These are phyloP conservation scores for Cataglyphis altisquamis DNA, from an alignment of 2,888 invertebrate genomes.

Conservation along the genomic window DNA sequence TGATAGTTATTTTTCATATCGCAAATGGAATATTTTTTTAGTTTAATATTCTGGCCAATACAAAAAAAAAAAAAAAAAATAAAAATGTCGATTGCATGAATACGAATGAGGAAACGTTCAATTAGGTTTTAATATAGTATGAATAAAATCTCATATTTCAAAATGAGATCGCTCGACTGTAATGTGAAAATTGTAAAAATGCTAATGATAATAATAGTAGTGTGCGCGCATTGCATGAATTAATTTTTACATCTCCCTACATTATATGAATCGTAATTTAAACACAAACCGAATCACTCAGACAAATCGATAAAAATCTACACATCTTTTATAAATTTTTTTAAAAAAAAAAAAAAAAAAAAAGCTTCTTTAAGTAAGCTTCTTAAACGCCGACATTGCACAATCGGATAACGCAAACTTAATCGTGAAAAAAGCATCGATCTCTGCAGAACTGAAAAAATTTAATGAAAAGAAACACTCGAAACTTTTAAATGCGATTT, in stretches of 20 bases:
- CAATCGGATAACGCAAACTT: background rate
- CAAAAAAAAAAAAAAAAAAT: background rate
- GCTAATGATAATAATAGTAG: background rate
- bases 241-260: background rate
- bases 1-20: background rate
- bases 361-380: background rate
- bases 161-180: background rate
- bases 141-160: slow-evolving; percentile 15
- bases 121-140: slow-evolving; percentile 6
- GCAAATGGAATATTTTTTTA: slow-evolving; percentile 6
- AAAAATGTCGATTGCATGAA: slow-evolving; percentile 5
- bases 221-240: background rate
- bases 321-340: background rate
- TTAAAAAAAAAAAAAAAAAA: background rate
- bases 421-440: background rate
- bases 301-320: background rate
- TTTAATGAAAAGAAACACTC: background rate
- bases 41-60: slow-evolving; percentile 3
- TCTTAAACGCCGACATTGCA: background rate
- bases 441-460: background rate
- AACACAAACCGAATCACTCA: background rate
- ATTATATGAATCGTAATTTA: slow-evolving; percentile 10
- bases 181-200: slow-evolving; percentile 10
- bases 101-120: slow-evolving; percentile 11
- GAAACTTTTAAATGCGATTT: background rate